Evolutionary conservation across 2,888 invertebrate genomes (phyloP).

Genomic region (Petrolisthes cinctipes): DNA sequence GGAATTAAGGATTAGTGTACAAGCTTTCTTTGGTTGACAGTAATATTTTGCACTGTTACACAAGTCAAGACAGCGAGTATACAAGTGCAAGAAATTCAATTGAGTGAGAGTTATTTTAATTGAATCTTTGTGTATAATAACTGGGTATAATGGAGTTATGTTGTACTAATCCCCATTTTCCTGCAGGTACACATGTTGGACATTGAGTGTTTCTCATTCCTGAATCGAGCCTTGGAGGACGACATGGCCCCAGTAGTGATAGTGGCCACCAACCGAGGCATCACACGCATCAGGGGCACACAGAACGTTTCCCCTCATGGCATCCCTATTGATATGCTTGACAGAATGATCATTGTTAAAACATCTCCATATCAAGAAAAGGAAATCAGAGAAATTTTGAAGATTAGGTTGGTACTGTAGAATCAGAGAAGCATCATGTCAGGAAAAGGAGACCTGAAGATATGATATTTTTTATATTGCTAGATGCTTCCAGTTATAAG

Average conservation of each 20-base stretch:
- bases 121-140: no score
- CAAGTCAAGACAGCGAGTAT: no score
- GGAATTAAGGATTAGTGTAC: no score
- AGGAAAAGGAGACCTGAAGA: no score
- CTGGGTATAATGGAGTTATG: no score
- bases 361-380: constrained; percentile 89
- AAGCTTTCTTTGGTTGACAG: no score
- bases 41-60: no score
- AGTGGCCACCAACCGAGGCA: constrained; percentile 96
- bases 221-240: constrained; percentile 95
- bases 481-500: no score
- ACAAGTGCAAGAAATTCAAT: no score
- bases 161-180: not conserved
- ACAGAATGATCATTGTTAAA: constrained; percentile 93
- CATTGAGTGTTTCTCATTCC: constrained; percentile 97
- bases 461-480: no score
- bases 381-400: constrained; percentile 91
- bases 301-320: constrained; percentile 95
- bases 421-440: no score
- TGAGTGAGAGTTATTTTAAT: no score
- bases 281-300: constrained; percentile 95
- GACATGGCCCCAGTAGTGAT: constrained; percentile 98
- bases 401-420: constrained; percentile 76
- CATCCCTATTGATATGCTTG: constrained; percentile 94
- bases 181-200: constrained; percentile 93